These are phyloP conservation scores for Marisa cornuarietis DNA, from an alignment of 1,140 invertebrate species.

Conservation along the genomic window DNA sequence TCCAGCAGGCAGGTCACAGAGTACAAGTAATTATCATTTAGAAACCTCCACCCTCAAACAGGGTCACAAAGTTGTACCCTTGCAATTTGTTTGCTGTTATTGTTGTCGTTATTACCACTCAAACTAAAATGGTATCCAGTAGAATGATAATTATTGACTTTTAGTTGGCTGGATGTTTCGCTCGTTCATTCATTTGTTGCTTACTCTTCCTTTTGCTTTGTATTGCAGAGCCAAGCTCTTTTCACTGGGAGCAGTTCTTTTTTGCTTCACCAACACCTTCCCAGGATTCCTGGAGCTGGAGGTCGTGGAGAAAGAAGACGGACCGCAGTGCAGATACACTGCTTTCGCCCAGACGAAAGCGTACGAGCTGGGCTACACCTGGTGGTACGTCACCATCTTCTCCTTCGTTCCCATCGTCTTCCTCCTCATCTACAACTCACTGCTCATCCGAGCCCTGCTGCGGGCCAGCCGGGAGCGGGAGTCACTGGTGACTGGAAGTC, in stretches of 20 bases:
- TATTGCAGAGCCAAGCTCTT: conserved; percentile 44
- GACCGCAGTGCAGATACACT: conserved; percentile 43
- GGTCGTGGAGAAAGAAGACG: conserved; percentile 48
- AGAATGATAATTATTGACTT: neutral
- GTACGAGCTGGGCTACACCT: conserved; percentile 73
- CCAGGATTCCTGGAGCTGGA: conserved; percentile 54
- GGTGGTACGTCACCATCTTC: conserved; percentile 74
- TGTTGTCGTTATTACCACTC: neutral
- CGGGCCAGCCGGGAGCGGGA: conserved; percentile 68
- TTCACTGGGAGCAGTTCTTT: conserved; percentile 32
- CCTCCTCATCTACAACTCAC: conserved; percentile 76
- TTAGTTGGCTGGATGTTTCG: neutral
- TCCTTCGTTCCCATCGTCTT: conserved; percentile 74
- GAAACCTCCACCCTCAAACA: too few relatives aligned
- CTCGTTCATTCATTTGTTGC: too few relatives aligned
- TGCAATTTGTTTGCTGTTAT: neutral
- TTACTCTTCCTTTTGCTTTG: neutral
- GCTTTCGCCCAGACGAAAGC: conserved; percentile 62
- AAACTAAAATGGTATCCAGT: neutral
- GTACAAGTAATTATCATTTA: too few relatives aligned
- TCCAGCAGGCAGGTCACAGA: too few relatives aligned
- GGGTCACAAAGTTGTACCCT: too few relatives aligned
- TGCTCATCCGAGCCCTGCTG: conserved; percentile 76
- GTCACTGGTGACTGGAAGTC: conserved; percentile 67
- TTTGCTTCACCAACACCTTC: conserved; percentile 46